Conservation (phyloP, 1,140 invertebrate genomes). For the Trichoplusia ni region DNA sequence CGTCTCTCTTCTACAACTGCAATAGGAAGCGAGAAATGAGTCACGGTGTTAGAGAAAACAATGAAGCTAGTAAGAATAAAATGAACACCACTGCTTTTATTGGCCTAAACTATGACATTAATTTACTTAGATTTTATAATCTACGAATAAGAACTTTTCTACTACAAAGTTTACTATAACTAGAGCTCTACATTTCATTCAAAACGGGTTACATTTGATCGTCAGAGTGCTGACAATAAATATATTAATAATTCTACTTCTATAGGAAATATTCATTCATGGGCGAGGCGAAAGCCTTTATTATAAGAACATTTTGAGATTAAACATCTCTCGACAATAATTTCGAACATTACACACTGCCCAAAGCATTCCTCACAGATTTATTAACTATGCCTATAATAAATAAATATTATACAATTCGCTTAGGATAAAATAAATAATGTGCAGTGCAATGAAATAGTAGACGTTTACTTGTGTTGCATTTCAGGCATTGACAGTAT, state of each 20-base stretch:
- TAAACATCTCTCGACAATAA: slow-evolving; percentile 18
- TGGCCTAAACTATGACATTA: neutral
- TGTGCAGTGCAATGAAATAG: too few relatives aligned
- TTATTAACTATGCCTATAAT: neutral
- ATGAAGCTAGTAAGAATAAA: too few relatives aligned
- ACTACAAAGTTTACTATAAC: slow-evolving; percentile 20
- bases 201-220: neutral
- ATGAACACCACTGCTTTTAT: slow-evolving; percentile 1
- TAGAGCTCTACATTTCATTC: neutral
- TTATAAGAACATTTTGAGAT: too few relatives aligned
- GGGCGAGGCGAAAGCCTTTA: neutral
- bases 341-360: neutral
- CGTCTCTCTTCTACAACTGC: too few relatives aligned
- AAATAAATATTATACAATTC: neutral
- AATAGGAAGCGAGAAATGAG: too few relatives aligned
- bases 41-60: too few relatives aligned
- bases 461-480: too few relatives aligned
- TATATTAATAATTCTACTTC: neutral
- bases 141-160: slow-evolving; percentile 23
- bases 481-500: too few relatives aligned
- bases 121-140: slow-evolving; percentile 25
- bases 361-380: neutral
- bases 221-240: slow-evolving; percentile 12
- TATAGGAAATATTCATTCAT: neutral
- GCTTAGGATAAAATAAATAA: too few relatives aligned